Conservation (phyloP, 2,888 invertebrate species). For the Acanthopleura granulata region DNA sequence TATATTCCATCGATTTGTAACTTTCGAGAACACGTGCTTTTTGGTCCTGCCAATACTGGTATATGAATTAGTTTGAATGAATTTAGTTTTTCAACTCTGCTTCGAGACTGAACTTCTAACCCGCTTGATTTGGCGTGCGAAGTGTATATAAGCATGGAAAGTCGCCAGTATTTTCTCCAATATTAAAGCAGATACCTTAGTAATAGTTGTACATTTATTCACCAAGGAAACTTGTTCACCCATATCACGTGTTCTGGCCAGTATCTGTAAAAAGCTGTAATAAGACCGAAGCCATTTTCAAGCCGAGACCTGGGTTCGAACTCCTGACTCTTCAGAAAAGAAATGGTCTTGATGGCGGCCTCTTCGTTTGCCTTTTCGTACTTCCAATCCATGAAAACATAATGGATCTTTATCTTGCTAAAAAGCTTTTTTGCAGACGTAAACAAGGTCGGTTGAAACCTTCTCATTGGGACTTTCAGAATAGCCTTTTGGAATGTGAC, state of each 20-base stretch:
- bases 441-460: not conserved
- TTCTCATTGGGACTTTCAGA: not conserved
- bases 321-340: not conserved
- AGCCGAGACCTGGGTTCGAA: not conserved
- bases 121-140: too few relatives aligned
- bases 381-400: constrained; percentile 2
- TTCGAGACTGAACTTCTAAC: too few relatives aligned
- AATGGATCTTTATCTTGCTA: not conserved
- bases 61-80: too few relatives aligned
- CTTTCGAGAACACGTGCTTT: too few relatives aligned
- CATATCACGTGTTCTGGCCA: constrained; percentile 4
- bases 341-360: not conserved
- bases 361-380: not conserved
- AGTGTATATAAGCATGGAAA: too few relatives aligned
- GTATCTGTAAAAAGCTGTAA: not conserved
- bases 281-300: not conserved
- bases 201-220: not conserved
- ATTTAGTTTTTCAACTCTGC: too few relatives aligned
- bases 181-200: too few relatives aligned
- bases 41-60: too few relatives aligned
- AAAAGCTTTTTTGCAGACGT: not conserved
- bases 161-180: too few relatives aligned
- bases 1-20: too few relatives aligned
- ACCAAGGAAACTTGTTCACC: not conserved
- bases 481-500: not conserved